Evolutionary conservation across 2,113 vertebrate genomes (phyloP).

Genomic region (Struthio camelus): DNA sequence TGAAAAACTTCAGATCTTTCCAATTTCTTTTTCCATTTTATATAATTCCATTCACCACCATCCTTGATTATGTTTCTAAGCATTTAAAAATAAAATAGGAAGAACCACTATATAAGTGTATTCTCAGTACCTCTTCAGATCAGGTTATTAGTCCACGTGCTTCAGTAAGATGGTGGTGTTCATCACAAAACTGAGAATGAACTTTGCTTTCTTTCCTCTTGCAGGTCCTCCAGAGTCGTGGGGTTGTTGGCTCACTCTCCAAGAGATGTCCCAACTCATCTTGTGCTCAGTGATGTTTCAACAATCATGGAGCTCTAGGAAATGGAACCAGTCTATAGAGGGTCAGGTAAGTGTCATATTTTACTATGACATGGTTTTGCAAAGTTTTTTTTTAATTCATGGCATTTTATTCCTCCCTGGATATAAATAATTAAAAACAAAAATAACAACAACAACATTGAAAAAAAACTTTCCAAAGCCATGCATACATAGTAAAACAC

Average conservation of each 20-base stretch:
- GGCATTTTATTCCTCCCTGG: constrained; percentile 49
- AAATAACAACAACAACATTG: neutral
- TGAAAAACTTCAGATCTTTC: neutral
- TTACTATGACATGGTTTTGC: constrained; percentile 75
- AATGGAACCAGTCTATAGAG: constrained; percentile 52
- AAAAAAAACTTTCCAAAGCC: constrained; percentile 71
- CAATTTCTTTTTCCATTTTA: neutral
- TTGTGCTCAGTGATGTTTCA: constrained; percentile 41
- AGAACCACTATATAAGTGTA: neutral
- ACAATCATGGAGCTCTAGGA: constrained; percentile 34
- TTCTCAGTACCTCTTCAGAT: neutral
- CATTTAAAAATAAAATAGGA: neutral
- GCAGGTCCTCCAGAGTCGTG: constrained; percentile 48
- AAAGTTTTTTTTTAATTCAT: constrained; percentile 64
- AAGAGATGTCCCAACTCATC: constrained; percentile 33
- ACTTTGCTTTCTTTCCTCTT: constrained; percentile 46
- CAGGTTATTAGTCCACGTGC: neutral
- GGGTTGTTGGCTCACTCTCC: constrained; percentile 48
- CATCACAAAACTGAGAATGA: neutral
- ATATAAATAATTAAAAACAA: constrained; percentile 22
- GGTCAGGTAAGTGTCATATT: constrained; percentile 63
- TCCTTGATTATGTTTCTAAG: constrained; percentile 11
- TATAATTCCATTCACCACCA: neutral
- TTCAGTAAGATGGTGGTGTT: neutral
- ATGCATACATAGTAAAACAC: constrained; percentile 67